A percentile compares a stretch with the other conserved stretches of the same genome.
phyloP scores from a whole-genome alignment of 2,113 vertebrate genomes.

The Myotis yumanensis region DNA sequence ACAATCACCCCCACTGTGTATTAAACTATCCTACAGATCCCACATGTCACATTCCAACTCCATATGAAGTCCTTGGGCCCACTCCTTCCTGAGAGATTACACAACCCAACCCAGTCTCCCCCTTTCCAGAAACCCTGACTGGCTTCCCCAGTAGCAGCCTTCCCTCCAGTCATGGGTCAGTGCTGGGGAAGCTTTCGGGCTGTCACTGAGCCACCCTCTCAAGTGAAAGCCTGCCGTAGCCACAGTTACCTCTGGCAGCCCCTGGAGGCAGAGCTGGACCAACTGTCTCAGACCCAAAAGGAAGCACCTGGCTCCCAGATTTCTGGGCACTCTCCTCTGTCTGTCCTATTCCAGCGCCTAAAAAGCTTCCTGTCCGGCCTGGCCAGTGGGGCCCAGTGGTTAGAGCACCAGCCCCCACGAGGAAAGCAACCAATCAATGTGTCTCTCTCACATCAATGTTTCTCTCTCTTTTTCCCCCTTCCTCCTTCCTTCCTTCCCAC shows the following conservation, averaged over 20 bases:
- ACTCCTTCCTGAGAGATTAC: background rate
- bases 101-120: background rate
- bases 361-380: background rate
- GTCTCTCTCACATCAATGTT: too few species aligned
- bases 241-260: background rate
- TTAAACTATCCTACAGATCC: background rate
- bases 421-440: too few species aligned
- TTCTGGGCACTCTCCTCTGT: background rate
- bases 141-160: background rate
- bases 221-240: background rate
- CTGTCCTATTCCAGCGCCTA: background rate
- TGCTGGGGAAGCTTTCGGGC: background rate
- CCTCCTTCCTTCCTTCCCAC: too few species aligned
- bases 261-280: background rate
- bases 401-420: too few species aligned
- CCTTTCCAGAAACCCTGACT: background rate
- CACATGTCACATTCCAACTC: fast-evolving
- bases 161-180: background rate
- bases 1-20: background rate
- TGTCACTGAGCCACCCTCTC: background rate
- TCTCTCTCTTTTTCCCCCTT: too few species aligned
- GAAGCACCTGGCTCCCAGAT: background rate
- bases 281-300: background rate
- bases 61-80: background rate
- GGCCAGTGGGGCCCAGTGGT: too few species aligned